Base-by-base conservation (phyloP, 2,888 invertebrate species). In the Ichneumoninae sp. region DNA sequence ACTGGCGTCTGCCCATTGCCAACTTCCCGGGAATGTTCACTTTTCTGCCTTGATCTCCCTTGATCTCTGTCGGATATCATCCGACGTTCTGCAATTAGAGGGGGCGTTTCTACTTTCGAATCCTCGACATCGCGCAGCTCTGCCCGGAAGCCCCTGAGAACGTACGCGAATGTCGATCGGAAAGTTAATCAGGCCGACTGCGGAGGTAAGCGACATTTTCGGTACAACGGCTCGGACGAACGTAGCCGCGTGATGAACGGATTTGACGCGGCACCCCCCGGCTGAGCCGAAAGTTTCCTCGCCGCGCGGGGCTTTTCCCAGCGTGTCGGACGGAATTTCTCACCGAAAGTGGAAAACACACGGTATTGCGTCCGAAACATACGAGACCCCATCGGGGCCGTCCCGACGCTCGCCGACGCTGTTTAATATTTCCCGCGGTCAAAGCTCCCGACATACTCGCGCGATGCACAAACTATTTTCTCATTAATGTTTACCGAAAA, bases 191-290 rank as follows among this genome's bases (percentile, higher is more conserved):
- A 73, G 66, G 44, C 50, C 47, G 13, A 40, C 50, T 1, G 26
- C 3, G 16, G 19, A 71, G 40, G 66, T 57, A 69, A 16, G 13
- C 30, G 13, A 47, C 10, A 33, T 22, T 47, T 33, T 33, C 63
- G 30, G 30, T 33, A 33, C 7, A 6, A 19, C 63, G 22, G 26
- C 3, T n/a, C 40, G 26, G 16, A 19, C n/a, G 19, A 44, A 22
- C 40, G 19, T 57, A n/a, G 57, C 47, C 19, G 19, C 19, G 44
- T 69, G 69, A 81, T 81, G 77, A 78, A 54, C 77, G 73, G 73
- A 81, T 81, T 78, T 75, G 74, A 74, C 81, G 63, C 44, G n/a
- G n/a, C n/a, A 36, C 60, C 40, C 63, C 77, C 57, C 63, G 74
- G 30, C 77, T 47, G 69, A 69, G 69, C 74, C 81, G 69, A 77